phyloP scores from a whole-genome alignment of 2,797 vertebrate genomes.

The Lepus oiostolus region DNA sequence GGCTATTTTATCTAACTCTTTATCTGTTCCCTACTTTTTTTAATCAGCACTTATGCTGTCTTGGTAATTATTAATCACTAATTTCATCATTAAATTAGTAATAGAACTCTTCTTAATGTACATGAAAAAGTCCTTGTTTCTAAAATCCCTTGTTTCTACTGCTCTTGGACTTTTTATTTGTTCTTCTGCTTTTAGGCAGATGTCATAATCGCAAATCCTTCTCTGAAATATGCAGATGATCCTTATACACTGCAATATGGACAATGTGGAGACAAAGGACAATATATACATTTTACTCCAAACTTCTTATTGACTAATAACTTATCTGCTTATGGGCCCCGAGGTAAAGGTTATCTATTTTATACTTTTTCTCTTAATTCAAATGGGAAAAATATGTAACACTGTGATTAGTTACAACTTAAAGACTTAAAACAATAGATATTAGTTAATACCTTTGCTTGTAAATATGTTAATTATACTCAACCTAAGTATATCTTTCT shows the following conservation, averaged over 20 bases:
- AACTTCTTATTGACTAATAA: conserved; percentile 84
- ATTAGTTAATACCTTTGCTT: conserved; percentile 43
- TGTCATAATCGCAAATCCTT: conserved; percentile 86
- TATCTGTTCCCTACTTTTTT: background rate
- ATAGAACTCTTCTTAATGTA: background rate
- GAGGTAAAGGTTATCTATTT: conserved; percentile 83
- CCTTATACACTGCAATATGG: conserved; percentile 88
- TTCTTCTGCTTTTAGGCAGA: conserved; percentile 85
- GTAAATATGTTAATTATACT: conserved; percentile 39
- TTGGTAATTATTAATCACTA: conserved; percentile 33
- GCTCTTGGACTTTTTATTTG: background rate
- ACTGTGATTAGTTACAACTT: conserved; percentile 1
- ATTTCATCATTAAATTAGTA: conserved; percentile 38
- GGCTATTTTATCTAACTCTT: background rate
- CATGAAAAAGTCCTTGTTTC: background rate
- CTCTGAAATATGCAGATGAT: conserved; percentile 79
- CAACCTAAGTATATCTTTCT: background rate
- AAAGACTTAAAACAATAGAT: background rate
- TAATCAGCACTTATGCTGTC: background rate
- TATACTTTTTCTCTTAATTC: conserved; percentile 52
- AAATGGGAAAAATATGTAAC: background rate
- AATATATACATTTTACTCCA: conserved; percentile 89
- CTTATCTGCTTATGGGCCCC: conserved; percentile 82
- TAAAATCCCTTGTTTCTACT: background rate
- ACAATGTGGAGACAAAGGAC: conserved; percentile 86